A percentile compares a stretch with the other conserved stretches of the same genome.
Conservation (phyloP, 2,888 invertebrate species). For the Liposcelis brunnea region DNA sequence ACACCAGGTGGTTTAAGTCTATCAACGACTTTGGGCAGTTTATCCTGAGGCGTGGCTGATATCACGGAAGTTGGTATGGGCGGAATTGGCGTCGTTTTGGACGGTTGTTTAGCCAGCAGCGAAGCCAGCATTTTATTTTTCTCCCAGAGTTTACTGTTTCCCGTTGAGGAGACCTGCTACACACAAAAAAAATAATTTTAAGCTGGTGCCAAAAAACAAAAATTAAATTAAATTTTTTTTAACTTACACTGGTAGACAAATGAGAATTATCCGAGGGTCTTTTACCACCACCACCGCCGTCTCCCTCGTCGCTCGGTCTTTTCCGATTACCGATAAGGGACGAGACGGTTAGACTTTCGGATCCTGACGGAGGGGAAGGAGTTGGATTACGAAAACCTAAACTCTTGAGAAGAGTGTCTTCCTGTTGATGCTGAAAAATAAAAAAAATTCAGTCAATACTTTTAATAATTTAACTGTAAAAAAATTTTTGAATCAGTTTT, state of each 20-base stretch:
- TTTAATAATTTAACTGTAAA: too few relatives aligned
- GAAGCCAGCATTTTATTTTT: conserved; percentile 74
- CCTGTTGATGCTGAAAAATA: conserved; percentile 26
- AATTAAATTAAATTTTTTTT: background rate
- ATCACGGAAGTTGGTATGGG: conserved; percentile 44
- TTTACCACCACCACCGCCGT: conserved; percentile 30
- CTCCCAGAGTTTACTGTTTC: conserved; percentile 50
- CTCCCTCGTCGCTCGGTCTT: conserved; percentile 42
- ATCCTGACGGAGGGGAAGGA: conserved; percentile 33
- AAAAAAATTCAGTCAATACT: too few relatives aligned
- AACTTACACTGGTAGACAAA: background rate
- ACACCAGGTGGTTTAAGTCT: conserved; percentile 12
- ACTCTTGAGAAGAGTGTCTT: conserved; percentile 33
- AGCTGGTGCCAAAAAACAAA: background rate
- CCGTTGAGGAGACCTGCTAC: conserved; percentile 27
- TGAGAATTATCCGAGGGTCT: conserved; percentile 25
- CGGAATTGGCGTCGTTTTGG: conserved; percentile 41
- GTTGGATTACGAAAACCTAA: conserved; percentile 34
- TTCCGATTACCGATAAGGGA: conserved; percentile 29
- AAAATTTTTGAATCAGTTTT: too few relatives aligned
- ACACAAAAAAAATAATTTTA: conserved; percentile 13
- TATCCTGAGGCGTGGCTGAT: conserved; percentile 54
- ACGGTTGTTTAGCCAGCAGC: conserved; percentile 56
- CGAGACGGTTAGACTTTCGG: conserved; percentile 15
- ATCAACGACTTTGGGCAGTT: conserved; percentile 32